Evolutionary conservation across 1,140 invertebrate species (phyloP), one percentile per base, ranked within the genome.

Genomic region (Chrysoperla carnea): DNA sequence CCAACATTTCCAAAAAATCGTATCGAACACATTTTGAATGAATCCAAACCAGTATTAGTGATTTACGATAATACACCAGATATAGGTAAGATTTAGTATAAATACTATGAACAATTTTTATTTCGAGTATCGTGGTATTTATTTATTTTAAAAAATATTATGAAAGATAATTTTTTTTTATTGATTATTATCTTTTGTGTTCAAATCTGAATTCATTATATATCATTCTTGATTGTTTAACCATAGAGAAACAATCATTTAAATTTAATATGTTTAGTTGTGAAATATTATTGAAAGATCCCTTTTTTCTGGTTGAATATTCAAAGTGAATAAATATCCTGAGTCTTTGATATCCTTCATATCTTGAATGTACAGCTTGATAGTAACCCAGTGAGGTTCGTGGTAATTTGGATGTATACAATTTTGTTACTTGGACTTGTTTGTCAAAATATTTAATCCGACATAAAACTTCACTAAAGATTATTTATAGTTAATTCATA

Each of bases 11-110:
- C 85, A 0, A 68, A 67, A 11, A 69, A 73, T 13, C 69, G 86
- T 46, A 69, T 88, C 6, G 67, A 75, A 17, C 81, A 87, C 53
- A 87, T 90, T 42, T 57, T 88, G 7, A 61, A 70, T 17, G 85
- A 90, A 53, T 68, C 83, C 0, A 66, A 76, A 46, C 84, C 85
- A 0, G 62, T 73, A 0, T 54, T 84, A 17, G 66, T 85, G 0
- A 62, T 88, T 27, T 69, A 75, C 35, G 79, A 85, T 48, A 68
- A 23, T 23, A 23, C 17, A 23, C 17, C 17, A 23, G 17, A 23
- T 5, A 69, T 23, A 38, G 55, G 50, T 43, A 46, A 49, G 52
- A 46, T 39, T 23, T 39, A 8, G 27, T 9, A 31, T 27, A 35
- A 39, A n/a, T 35, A 14, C 13, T 29, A 29, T 39, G 28, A 40